Base-by-base conservation (phyloP, 2,797 vertebrate genomes). In the Anas acuta region DNA sequence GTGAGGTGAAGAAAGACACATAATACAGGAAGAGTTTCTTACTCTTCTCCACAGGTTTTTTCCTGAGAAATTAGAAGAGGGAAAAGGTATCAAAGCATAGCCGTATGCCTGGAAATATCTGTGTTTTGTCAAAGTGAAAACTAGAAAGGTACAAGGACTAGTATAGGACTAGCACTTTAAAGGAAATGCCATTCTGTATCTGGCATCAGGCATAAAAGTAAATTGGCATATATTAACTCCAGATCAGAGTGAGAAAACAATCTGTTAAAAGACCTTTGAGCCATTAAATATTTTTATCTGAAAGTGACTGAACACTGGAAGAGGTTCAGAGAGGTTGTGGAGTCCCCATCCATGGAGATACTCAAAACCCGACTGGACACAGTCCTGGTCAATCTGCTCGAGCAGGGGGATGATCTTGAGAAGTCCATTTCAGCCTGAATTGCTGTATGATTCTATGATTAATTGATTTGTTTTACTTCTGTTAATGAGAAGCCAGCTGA, bases 1-100 rank as follows among this genome's bases (percentile, higher is more conserved):
- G 98, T 0, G 98, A 98, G 4, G 98, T 98, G 96, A 98, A 98
- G 97, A 98, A 98, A 19, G 97, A 98, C 87, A 97, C 97, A 1
- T 98, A 98, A 62, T 96, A 96, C 62, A 98, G 95, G 8, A 98
- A 62, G 62, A 98, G 84, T 73, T 93, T 97, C 95, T 96, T 98
- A 56, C 70, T 98, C 95, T 92, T 97, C 89, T 98, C 98, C 4
- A 95, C 67, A 17, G 98, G 97, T 75, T 98, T 98, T 92, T 98
- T 98, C 93, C 98, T 98, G 92, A 53, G 43, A 35, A 73, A 60
- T 26, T 23, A 66, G 61, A 41, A 85, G 30, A 53, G 14, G 26
- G 23, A 62, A 49, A 61, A 60, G 2, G 11, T 45, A 1, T 93
- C 71, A 93, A 93, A 86, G 45, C 37, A 49, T 3, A 74, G 64